phyloP scores from a whole-genome alignment of 2,797 vertebrate genomes.

The Molothrus aeneus region DNA sequence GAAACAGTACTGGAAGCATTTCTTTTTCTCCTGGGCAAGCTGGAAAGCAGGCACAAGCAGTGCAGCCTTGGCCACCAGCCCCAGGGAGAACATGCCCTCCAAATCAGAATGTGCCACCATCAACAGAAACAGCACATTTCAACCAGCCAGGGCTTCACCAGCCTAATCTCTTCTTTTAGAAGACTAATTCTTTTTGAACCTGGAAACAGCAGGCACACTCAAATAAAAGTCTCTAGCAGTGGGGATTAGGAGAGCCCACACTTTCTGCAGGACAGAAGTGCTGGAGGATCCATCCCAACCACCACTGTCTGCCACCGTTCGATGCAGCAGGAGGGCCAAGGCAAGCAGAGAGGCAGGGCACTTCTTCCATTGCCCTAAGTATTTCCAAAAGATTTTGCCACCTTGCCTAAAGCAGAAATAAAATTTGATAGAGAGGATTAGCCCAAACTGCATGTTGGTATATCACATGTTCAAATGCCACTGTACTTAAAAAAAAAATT shows the following conservation, averaged over 20 bases:
- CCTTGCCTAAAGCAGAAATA: neutral
- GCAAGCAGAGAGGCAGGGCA: neutral
- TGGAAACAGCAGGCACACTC: neutral
- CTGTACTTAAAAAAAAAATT: neutral
- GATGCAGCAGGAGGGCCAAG: fast-evolving
- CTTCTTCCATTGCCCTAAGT: neutral
- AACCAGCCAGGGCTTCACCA: neutral
- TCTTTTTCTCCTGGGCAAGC: conserved; percentile 17
- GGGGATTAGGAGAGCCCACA: neutral
- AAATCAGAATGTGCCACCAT: conserved; percentile 53
- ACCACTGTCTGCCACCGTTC: neutral
- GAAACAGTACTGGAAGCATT: conserved; percentile 25
- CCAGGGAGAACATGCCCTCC: neutral
- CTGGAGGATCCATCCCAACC: neutral
- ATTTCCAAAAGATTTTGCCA: neutral
- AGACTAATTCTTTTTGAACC: neutral
- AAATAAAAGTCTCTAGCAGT: neutral
- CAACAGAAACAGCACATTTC: neutral
- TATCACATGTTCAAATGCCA: neutral
- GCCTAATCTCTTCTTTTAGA: conserved; percentile 30
- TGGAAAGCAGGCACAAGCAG: neutral
- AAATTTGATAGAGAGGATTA: neutral
- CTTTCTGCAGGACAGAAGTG: fast-evolving
- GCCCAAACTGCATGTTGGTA: neutral
- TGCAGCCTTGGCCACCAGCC: neutral